phyloP scores from a whole-genome alignment of 2,888 invertebrate species.

The Micoletzkya japonica region DNA sequence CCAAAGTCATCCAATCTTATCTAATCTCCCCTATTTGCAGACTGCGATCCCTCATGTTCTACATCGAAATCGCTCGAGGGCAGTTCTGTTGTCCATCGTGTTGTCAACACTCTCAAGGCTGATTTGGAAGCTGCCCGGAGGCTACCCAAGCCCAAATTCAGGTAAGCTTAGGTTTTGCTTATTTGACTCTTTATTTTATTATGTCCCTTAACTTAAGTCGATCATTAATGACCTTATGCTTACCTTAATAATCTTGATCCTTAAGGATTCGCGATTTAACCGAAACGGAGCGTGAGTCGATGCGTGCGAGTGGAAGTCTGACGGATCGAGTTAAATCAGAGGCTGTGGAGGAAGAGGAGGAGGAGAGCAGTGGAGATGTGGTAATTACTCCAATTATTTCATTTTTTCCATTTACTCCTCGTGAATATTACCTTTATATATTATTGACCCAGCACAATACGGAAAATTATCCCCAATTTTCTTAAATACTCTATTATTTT shows the following conservation, averaged over 20 bases:
- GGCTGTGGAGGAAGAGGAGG: constrained; percentile 12
- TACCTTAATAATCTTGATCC: not conserved
- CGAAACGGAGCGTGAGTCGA: not conserved
- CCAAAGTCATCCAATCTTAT: too few relatives aligned
- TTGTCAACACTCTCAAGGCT: not conserved
- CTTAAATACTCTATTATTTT: not conserved
- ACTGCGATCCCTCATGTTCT: constrained; percentile 10
- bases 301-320: not conserved
- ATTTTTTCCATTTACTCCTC: too few relatives aligned
- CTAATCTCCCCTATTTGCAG: too few relatives aligned
- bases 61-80: not conserved
- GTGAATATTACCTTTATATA: not conserved
- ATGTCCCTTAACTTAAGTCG: too few relatives aligned
- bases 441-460: not conserved
- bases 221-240: too few relatives aligned
- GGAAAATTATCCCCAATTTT: not conserved
- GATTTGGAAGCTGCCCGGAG: not conserved
- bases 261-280: not conserved
- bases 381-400: too few relatives aligned
- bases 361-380: constrained; percentile 20
- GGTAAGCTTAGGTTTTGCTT: constrained; percentile 7
- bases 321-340: constrained; percentile 13
- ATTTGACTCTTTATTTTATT: too few relatives aligned
- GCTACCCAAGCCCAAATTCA: constrained; percentile 3
- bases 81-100: not conserved